These are phyloP conservation scores for Latrodectus hesperus DNA, from an alignment of 2,888 invertebrate genomes.

Conservation along the genomic window DNA sequence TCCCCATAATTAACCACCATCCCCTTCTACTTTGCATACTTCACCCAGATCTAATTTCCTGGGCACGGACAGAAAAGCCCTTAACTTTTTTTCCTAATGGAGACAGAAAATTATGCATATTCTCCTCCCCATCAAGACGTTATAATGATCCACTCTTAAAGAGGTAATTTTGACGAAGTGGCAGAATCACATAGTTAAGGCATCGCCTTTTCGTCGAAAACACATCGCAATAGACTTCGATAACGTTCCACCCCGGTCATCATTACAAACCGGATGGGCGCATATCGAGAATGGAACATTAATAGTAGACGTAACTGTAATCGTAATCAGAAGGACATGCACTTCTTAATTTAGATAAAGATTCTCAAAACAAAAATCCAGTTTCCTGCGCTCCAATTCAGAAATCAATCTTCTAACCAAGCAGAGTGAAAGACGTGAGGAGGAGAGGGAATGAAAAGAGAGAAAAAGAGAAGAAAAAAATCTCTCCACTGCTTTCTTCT, in stretches of 20 bases:
- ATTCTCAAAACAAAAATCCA: constrained; percentile 42
- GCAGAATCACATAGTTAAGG: constrained; percentile 23
- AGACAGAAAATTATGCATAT: constrained; percentile 15
- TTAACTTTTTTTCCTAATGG: neutral
- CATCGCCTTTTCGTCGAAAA: neutral
- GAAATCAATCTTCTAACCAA: constrained; percentile 53
- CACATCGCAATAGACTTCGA: constrained; percentile 27
- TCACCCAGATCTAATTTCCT: constrained; percentile 14
- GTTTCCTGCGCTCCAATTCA: constrained; percentile 48
- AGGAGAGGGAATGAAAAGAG: constrained; percentile 8
- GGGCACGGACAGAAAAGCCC: neutral
- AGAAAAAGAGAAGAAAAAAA: constrained; percentile 26
- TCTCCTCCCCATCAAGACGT: neutral
- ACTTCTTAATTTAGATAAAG: constrained; percentile 67
- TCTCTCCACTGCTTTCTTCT: neutral
- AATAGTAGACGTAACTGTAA: constrained; percentile 44
- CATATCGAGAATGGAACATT: constrained; percentile 47
- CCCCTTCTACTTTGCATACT: constrained; percentile 16
- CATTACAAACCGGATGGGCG: constrained; percentile 51
- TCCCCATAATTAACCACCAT: constrained; percentile 29
- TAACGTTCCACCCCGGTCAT: constrained; percentile 8
- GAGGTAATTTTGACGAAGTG: constrained; percentile 38
- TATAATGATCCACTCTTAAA: constrained; percentile 39
- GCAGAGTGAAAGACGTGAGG: neutral
- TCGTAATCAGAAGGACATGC: constrained; percentile 58